phyloP scores from a whole-genome alignment of 2,797 vertebrate genomes.

The Pantherophis vulpinus region DNA sequence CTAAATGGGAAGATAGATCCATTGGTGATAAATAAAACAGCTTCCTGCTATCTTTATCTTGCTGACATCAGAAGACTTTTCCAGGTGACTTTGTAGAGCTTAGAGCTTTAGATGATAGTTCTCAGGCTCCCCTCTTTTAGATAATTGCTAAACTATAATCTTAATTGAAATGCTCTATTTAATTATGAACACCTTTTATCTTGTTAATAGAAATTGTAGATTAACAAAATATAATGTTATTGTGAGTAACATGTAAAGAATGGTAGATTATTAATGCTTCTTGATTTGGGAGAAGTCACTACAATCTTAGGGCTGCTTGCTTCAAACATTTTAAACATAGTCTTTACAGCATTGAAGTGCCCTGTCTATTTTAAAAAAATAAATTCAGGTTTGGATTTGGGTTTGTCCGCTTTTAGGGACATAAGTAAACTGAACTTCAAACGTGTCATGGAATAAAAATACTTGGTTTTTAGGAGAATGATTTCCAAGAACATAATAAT shows the following conservation, averaged over 20 bases:
- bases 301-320: background rate
- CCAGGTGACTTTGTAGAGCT: slow-evolving; percentile 45
- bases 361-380: background rate
- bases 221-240: slow-evolving; percentile 42
- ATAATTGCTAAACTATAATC: slow-evolving; percentile 32
- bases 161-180: slow-evolving; percentile 56
- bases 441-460: slow-evolving; percentile 1
- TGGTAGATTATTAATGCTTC: background rate
- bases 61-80: slow-evolving; percentile 39
- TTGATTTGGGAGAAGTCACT: slow-evolving; percentile 33
- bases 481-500: slow-evolving; percentile 48
- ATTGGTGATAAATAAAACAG: slow-evolving; percentile 30
- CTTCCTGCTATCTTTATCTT: slow-evolving; percentile 38
- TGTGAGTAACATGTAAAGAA: slow-evolving; percentile 41
- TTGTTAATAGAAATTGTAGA: slow-evolving; percentile 41
- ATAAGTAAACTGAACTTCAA: background rate
- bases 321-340: background rate
- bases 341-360: background rate
- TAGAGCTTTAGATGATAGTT: background rate
- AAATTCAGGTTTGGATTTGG: background rate
- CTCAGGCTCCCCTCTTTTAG: slow-evolving; percentile 18
- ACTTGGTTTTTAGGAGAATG: slow-evolving; percentile 40
- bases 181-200: slow-evolving; percentile 48
- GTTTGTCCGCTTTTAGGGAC: background rate
- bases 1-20: background rate